phyloP scores from a whole-genome alignment of 2,797 vertebrate genomes.

The Apogon hyalosoma region DNA sequence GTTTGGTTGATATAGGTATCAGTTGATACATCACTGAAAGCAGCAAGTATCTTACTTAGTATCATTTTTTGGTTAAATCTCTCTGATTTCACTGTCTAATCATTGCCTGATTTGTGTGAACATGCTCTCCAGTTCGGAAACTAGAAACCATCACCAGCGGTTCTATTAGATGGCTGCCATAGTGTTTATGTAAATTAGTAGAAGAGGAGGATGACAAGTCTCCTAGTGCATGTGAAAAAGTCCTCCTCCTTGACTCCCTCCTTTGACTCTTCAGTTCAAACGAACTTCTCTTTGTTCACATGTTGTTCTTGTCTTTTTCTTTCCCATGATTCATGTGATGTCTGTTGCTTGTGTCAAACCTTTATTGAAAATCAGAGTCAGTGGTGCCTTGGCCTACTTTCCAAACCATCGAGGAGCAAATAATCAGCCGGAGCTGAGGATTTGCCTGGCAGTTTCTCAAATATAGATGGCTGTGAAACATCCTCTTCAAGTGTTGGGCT shows the following conservation, averaged over 20 bases:
- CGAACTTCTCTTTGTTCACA: conserved; percentile 1
- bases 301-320: conserved; percentile 14
- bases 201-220: conserved; percentile 8
- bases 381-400: conserved; percentile 70
- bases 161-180: conserved; percentile 14
- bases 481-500: conserved; percentile 53
- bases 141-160: conserved; percentile 14
- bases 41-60: conserved; percentile 30
- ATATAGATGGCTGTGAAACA: conserved; percentile 59
- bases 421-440: conserved; percentile 65
- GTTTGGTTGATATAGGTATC: neutral
- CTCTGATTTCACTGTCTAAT: neutral
- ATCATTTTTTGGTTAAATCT: neutral
- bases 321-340: conserved; percentile 13
- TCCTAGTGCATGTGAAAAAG: neutral
- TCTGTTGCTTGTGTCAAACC: conserved; percentile 40
- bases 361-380: conserved; percentile 55
- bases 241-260: conserved; percentile 1
- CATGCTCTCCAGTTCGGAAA: conserved; percentile 18
- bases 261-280: conserved; percentile 5
- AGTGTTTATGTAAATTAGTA: conserved; percentile 1
- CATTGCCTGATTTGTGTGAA: conserved; percentile 2
- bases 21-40: conserved; percentile 9
- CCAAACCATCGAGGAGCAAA: conserved; percentile 71
- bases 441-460: conserved; percentile 73